Evolutionary conservation across 1,140 invertebrate species (phyloP).

Genomic region (Macrosteles quadrilineatus): DNA sequence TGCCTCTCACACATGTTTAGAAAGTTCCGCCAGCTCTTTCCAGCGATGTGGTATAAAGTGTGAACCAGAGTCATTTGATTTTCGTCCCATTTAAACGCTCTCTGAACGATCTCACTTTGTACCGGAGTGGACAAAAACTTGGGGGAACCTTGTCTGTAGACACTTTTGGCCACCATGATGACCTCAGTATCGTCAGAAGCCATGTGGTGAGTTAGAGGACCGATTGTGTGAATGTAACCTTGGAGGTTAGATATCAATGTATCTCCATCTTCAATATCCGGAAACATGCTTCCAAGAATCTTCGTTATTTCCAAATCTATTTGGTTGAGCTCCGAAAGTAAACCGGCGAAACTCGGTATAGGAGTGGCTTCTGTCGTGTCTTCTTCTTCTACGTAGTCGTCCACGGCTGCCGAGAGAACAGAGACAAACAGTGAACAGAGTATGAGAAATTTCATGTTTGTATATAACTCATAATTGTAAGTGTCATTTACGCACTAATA

Average conservation of each 20-base stretch:
- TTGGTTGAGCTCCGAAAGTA: background rate
- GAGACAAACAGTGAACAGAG: background rate
- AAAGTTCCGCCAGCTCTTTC: background rate
- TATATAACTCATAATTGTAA: too few species aligned
- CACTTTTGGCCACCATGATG: background rate
- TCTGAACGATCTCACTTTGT: background rate
- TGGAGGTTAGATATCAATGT: background rate
- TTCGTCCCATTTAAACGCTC: background rate
- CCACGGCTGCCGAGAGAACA: background rate
- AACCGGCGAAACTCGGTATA: background rate
- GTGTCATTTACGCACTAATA: too few species aligned
- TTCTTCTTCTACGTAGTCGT: background rate
- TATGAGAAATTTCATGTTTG: too few species aligned
- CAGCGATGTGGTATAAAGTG: background rate
- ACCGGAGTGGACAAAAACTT: background rate
- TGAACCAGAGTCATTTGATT: background rate
- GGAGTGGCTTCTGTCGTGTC: background rate
- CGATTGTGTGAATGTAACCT: background rate
- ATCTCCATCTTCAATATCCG: background rate
- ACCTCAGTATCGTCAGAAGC: background rate
- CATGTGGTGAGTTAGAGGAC: background rate
- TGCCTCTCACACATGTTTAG: conserved; percentile 7
- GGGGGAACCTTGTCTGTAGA: background rate
- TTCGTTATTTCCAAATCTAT: background rate
- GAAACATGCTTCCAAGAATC: background rate